Base-by-base conservation (phyloP, 2,797 vertebrate genomes). In the Varecia variegata region DNA sequence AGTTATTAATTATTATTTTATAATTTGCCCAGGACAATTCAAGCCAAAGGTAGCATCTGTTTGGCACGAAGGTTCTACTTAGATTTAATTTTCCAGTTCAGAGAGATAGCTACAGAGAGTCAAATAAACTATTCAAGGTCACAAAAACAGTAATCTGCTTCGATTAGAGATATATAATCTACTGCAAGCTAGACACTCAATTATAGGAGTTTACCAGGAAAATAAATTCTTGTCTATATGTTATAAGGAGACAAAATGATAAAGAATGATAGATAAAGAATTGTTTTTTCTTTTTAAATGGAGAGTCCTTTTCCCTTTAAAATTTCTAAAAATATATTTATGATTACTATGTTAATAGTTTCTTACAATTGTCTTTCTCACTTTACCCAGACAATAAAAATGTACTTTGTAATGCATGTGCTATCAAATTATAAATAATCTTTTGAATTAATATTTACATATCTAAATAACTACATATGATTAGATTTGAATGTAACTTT, bases 1-100 rank as follows among this genome's bases (percentile, higher is more conserved):
- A 93, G 92, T 97, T 98, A 98, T 98, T 98, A 98, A 98, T 98
- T 98, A 98, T 98, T 98, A 97, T 97, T 95, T 98, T 97, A 82
- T 97, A 93, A 98, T 98, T 98, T 98, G 97, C 91, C 40, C 18
- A 85, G 95, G 82, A 88, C 95, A 97, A 92, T 71, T 89, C 50
- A 85, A 96, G 68, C 97, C 92, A 98, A 90, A 98, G 84, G 86
- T 95, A 98, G 94, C 98, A 98, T 98, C 98, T 98, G 98, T 98
- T 98, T 98, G 97, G 86, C 95, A 98, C 85, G 94, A 93, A 98
- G 71, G 38, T 97, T 96, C 92, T 97, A 79, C 97, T 98, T 98
- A 97, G 95, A 97, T 97, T 98, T 98, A 97, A 98, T 98, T 98
- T 98, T 98, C 95, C 97, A 98, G 94, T 88, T 98, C 94, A 98